A percentile compares a stretch with the other conserved stretches of the same genome.
phyloP scores from a whole-genome alignment of 1,140 invertebrate genomes.

The Tribolium madens region DNA sequence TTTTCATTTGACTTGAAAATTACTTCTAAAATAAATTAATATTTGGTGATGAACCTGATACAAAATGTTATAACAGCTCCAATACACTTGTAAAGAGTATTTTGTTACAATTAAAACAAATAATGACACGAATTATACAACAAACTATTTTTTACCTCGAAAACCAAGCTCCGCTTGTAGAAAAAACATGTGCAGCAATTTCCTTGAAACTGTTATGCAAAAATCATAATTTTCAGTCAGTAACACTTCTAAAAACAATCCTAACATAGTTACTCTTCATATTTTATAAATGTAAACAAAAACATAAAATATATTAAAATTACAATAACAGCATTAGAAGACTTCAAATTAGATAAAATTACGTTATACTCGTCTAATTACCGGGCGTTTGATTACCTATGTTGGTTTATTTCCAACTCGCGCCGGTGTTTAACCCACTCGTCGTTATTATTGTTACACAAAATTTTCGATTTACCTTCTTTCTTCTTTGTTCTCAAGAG shows the following conservation, averaged over 20 bases:
- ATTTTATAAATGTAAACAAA: slow-evolving; percentile 42
- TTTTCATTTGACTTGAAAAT: slow-evolving; percentile 17
- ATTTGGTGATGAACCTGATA: slow-evolving; percentile 31
- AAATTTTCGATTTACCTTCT: slow-evolving; percentile 54
- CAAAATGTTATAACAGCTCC: slow-evolving; percentile 36
- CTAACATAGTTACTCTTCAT: slow-evolving; percentile 38
- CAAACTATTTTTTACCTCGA: no score
- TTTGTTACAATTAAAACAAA: no score
- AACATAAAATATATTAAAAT: slow-evolving; percentile 42
- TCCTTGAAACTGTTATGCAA: no score
- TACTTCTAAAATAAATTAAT: slow-evolving; percentile 12
- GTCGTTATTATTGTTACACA: slow-evolving; percentile 60
- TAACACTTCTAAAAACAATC: slow-evolving; percentile 42
- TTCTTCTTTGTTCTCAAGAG: slow-evolving; percentile 61
- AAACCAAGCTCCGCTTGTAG: no score
- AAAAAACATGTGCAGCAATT: no score
- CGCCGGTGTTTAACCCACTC: slow-evolving; percentile 62
- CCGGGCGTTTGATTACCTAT: slow-evolving; percentile 59
- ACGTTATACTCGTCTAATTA: slow-evolving; percentile 31
- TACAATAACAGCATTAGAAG: slow-evolving; percentile 39
- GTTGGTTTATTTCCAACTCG: slow-evolving; percentile 59
- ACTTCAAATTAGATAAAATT: slow-evolving; percentile 20
- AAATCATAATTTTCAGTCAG: slow-evolving; percentile 42
- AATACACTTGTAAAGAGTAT: slow-evolving; percentile 1
- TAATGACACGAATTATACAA: no score